Evolutionary conservation across 2,888 invertebrate species (phyloP), one percentile per base, ranked within the genome.

Genomic region (Orthosia incerta): DNA sequence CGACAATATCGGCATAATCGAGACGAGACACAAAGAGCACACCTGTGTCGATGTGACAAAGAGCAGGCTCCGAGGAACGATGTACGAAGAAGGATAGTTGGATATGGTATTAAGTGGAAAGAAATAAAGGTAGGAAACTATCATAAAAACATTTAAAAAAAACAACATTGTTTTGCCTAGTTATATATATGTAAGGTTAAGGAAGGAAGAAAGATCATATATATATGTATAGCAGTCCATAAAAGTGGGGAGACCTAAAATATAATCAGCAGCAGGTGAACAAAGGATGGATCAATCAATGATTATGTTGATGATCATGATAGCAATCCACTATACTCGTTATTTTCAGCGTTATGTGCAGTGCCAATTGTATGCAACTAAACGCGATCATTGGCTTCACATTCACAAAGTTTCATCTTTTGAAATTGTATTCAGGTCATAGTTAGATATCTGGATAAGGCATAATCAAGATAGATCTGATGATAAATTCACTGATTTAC

Each of bases 11-110:
- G 63, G 61, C 53, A 64, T 50, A 15, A 57, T 57, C 56, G 60
- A 68, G 39, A 48, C 39, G 56, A 60, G 23, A 45, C 69, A 73
- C 67, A 73, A 73, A 53, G 73, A 48, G 45, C 64, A 59, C 80
- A 80, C 80, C 80, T 80, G 80, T 70, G 73, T 61, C 73, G 46
- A 55, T 26, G 57, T 39, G 63, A 51, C 77, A 55, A 50, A 39
- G 45, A 56, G 53, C 31, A 46, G 56, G 12, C 39, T 20, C 9
- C n/a, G 18, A n/a, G 13, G 7, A 16, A 26, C 16, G 53, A 68
- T 23, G 71, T 31, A 11, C 51, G 16, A 59, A 48, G 1, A 4
- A n/a, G 1, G 7, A 20, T 16, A 16, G 11, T 18, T 64, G 67
- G 70, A 80, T 73, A 3, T n/a, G 77, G 45, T n/a, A 18, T 16